These are phyloP conservation scores for Ypsolopha sequella DNA, from an alignment of 2,888 invertebrate species.

Conservation along the genomic window DNA sequence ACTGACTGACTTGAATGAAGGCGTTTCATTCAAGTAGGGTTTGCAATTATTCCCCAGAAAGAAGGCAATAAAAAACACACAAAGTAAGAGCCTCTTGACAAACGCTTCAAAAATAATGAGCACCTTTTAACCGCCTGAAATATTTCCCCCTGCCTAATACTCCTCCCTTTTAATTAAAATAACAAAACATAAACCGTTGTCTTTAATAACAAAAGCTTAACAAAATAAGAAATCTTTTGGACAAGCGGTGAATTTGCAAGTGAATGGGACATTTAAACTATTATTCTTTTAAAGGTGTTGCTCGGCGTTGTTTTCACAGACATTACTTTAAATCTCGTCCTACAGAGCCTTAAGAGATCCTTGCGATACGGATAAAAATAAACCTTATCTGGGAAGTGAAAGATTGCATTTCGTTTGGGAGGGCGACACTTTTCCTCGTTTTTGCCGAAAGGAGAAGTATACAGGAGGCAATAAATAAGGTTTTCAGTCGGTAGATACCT, in stretches of 20 bases:
- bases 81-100: no score
- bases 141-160: no score
- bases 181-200: not conserved
- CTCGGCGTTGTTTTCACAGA: slow-evolving; percentile 12
- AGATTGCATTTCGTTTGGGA: not conserved
- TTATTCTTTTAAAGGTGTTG: slow-evolving; percentile 13
- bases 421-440: not conserved
- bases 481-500: slow-evolving; percentile 9
- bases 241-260: slow-evolving; percentile 7
- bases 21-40: no score
- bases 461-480: slow-evolving; percentile 17
- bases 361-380: not conserved
- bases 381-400: not conserved
- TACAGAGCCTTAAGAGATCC: not conserved
- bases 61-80: no score
- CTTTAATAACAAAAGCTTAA: not conserved
- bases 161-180: not conserved
- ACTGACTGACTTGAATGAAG: no score
- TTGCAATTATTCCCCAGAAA: no score
- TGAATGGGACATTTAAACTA: slow-evolving; percentile 13
- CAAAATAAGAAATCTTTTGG: slow-evolving; percentile 3
- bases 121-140: no score
- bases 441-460: slow-evolving; percentile 1
- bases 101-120: no score
- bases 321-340: slow-evolving; percentile 1